These are phyloP conservation scores for Steromphala cineraria DNA, from an alignment of 2,888 invertebrate species.

Conservation along the genomic window DNA sequence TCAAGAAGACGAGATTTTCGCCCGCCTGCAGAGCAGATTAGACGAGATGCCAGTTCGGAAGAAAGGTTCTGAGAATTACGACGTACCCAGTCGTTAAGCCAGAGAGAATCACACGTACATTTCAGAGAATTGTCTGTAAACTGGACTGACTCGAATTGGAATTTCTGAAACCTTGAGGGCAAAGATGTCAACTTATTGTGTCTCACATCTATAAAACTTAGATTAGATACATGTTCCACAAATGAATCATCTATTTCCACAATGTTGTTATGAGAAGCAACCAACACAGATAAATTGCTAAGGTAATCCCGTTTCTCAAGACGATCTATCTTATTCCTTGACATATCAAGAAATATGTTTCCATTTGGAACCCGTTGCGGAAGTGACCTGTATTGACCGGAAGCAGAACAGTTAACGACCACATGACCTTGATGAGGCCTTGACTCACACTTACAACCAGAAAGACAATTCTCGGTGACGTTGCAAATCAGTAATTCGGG, in stretches of 20 bases:
- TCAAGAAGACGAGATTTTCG: background rate
- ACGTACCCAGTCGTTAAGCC: background rate
- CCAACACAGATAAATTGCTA: background rate
- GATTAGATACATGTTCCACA: background rate
- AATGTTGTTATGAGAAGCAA: background rate
- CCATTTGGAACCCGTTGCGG: background rate
- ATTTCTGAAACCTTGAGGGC: background rate
- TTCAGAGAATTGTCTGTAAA: background rate
- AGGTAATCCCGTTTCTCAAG: background rate
- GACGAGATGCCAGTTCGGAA: background rate
- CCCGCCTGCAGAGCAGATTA: background rate
- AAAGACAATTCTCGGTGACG: background rate
- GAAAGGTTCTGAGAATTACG: slow-evolving; percentile 1
- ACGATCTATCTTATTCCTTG: background rate
- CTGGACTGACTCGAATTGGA: background rate
- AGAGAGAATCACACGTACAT: background rate
- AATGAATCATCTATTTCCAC: background rate
- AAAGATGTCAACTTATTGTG: background rate
- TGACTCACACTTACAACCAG: background rate
- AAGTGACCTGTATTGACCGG: background rate
- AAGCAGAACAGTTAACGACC: background rate
- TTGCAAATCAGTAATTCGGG: background rate
- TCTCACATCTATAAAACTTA: background rate
- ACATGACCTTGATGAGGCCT: background rate
- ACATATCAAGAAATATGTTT: background rate